phyloP scores from a whole-genome alignment of 2,888 invertebrate genomes.

The Agrilus mali region DNA sequence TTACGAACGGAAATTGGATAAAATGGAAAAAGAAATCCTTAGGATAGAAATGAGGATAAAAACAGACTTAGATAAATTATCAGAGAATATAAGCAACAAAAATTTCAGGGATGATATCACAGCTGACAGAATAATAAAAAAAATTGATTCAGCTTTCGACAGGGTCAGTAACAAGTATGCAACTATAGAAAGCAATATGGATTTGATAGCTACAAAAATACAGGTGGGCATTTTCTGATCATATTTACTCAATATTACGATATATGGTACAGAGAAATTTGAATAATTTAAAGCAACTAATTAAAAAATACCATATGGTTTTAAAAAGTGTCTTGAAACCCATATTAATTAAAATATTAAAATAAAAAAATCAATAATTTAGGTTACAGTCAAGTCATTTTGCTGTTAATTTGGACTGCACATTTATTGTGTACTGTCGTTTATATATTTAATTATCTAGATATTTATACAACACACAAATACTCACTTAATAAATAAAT shows the following conservation, averaged over 20 bases:
- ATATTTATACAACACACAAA: too few relatives aligned
- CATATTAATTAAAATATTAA: too few relatives aligned
- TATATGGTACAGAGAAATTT: not conserved
- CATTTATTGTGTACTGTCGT: too few relatives aligned
- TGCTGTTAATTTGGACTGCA: too few relatives aligned
- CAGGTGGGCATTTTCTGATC: constrained; percentile 23
- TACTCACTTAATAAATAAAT: too few relatives aligned
- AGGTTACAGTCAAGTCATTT: too few relatives aligned
- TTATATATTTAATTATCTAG: too few relatives aligned
- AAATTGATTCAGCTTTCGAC: constrained; percentile 34
- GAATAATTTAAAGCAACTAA: too few relatives aligned
- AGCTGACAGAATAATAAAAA: constrained; percentile 29
- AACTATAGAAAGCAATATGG: constrained; percentile 30
- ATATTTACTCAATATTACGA: not conserved
- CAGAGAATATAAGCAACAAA: constrained; percentile 30
- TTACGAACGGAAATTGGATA: constrained; percentile 32
- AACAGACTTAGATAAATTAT: constrained; percentile 29
- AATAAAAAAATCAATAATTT: too few relatives aligned
- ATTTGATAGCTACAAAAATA: constrained; percentile 26
- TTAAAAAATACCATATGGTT: too few relatives aligned
- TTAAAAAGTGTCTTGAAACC: too few relatives aligned
- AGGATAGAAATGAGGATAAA: constrained; percentile 26
- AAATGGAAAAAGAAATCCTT: constrained; percentile 23
- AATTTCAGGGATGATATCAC: constrained; percentile 33
- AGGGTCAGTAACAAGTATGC: constrained; percentile 30